phyloP scores from a whole-genome alignment of 2,113 vertebrate species.

The Vombatus ursinus region DNA sequence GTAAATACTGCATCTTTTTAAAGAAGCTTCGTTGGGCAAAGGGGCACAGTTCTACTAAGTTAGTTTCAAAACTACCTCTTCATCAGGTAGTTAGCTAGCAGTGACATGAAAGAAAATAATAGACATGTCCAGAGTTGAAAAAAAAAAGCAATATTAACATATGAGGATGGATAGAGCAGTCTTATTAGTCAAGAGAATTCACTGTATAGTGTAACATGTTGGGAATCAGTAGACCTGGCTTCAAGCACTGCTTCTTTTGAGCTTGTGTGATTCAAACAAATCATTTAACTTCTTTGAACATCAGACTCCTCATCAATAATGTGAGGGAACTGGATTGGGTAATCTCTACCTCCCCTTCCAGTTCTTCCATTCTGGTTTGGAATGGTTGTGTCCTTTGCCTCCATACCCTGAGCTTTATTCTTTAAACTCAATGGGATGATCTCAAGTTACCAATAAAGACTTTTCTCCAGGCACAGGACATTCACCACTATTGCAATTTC shows the following conservation, averaged over 20 bases:
- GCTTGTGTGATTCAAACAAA: neutral
- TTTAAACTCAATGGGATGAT: neutral
- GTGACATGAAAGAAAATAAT: neutral
- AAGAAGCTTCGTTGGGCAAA: neutral
- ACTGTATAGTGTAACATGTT: neutral
- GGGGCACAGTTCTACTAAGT: neutral
- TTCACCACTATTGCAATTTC: neutral
- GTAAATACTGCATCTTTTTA: neutral
- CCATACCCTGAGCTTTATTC: neutral
- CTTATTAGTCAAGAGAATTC: neutral
- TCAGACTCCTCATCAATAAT: neutral
- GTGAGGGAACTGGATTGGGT: neutral
- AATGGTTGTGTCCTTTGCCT: neutral
- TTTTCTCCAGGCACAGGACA: neutral
- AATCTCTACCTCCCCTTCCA: neutral
- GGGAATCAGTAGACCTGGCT: neutral
- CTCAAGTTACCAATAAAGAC: neutral
- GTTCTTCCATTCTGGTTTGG: neutral
- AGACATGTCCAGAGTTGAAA: neutral
- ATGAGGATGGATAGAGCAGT: neutral
- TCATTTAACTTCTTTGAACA: neutral
- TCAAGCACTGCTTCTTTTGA: neutral
- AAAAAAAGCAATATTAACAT: neutral
- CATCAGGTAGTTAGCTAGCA: neutral
- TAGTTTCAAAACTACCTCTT: neutral